Evolutionary conservation across 2,797 vertebrate species (phyloP).

Genomic region (Eutrigla gurnardus): DNA sequence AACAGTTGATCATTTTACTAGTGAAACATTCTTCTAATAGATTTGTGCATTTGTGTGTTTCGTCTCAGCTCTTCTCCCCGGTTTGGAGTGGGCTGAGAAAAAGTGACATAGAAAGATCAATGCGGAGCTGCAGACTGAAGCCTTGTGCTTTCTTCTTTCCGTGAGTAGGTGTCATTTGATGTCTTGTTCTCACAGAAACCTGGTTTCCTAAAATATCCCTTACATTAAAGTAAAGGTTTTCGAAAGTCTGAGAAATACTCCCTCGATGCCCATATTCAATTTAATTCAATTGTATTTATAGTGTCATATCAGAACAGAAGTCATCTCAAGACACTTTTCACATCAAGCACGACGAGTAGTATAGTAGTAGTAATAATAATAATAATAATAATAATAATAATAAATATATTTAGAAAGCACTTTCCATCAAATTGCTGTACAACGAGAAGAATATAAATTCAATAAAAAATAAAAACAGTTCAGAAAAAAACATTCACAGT

Average conservation of each 20-base stretch:
- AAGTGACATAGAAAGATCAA: neutral
- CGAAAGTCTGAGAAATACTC: neutral
- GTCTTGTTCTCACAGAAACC: neutral
- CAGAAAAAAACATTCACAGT: too few species aligned
- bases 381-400: too few species aligned
- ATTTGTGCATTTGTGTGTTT: neutral
- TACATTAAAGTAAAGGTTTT: neutral
- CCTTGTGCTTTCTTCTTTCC: neutral
- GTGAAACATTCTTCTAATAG: neutral
- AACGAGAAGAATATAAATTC: too few species aligned
- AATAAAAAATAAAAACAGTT: too few species aligned
- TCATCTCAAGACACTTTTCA: too few species aligned
- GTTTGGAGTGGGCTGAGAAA: neutral
- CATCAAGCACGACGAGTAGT: too few species aligned
- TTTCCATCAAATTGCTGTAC: too few species aligned
- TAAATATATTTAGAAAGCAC: too few species aligned
- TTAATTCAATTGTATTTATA: too few species aligned
- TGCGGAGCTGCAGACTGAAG: neutral
- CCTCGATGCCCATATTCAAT: too few species aligned
- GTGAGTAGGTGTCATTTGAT: neutral
- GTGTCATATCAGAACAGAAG: too few species aligned
- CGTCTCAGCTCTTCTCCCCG: neutral
- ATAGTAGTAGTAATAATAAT: too few species aligned
- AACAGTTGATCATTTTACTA: neutral
- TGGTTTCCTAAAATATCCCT: slow-evolving; percentile 2